A percentile compares a stretch with the other conserved stretches of the same genome.
Conservation (phyloP, 2,888 invertebrate genomes). For the Cepaea hortensis region DNA sequence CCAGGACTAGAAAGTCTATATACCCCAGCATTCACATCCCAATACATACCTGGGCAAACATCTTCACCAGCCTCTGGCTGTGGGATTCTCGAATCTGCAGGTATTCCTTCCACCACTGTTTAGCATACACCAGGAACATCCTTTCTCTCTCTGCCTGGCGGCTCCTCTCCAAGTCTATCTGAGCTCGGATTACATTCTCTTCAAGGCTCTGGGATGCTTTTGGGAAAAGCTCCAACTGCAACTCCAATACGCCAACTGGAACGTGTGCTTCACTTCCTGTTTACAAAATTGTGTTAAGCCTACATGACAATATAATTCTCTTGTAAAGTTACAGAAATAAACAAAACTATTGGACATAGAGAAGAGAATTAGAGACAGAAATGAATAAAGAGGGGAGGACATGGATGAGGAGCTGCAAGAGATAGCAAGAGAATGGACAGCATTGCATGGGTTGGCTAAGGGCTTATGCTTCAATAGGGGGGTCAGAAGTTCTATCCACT, state of each 20-base stretch:
- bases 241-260: slow-evolving; percentile 74
- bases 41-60: slow-evolving; percentile 74
- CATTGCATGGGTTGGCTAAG: too few relatives aligned
- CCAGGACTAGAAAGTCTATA: not conserved
- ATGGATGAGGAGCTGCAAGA: too few relatives aligned
- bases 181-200: slow-evolving; percentile 70
- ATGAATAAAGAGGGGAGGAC: too few relatives aligned
- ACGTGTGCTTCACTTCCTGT: slow-evolving; percentile 73
- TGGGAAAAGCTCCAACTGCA: slow-evolving; percentile 73
- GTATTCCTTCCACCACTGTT: slow-evolving; percentile 77
- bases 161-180: slow-evolving; percentile 72
- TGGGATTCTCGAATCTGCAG: slow-evolving; percentile 73
- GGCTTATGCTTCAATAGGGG: too few relatives aligned
- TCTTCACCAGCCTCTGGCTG: slow-evolving; percentile 75
- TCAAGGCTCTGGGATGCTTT: slow-evolving; percentile 62
- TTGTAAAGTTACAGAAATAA: too few relatives aligned
- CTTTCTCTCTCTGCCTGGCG: slow-evolving; percentile 74
- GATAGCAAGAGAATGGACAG: too few relatives aligned
- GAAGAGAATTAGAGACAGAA: too few relatives aligned
- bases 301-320: too few relatives aligned
- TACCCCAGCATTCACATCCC: not conserved
- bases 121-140: slow-evolving; percentile 76
- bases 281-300: not conserved
- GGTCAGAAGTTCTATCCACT: too few relatives aligned
- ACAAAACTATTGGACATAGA: too few relatives aligned